A percentile compares a stretch with the other conserved stretches of the same genome.
Evolutionary conservation across 2,888 invertebrate species (phyloP).

Genomic region (Pandemis cinnamomeana): DNA sequence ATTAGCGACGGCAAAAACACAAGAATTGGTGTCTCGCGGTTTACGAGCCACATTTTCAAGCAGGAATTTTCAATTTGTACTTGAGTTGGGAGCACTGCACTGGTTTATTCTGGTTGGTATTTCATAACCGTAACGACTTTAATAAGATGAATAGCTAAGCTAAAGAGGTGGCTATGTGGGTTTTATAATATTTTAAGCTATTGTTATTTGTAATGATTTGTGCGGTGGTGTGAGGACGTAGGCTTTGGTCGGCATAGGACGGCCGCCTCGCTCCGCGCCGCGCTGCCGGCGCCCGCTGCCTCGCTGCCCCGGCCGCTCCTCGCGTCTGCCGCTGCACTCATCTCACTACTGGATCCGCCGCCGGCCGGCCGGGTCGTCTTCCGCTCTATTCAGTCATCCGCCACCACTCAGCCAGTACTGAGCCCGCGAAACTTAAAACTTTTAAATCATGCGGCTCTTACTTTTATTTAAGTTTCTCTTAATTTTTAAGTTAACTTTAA

Average conservation of each 20-base stretch:
- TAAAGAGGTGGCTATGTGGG: no score
- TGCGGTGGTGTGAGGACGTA: not conserved
- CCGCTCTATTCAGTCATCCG: not conserved
- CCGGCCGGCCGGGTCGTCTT: constrained; percentile 32
- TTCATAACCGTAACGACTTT: no score
- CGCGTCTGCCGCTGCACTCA: constrained; percentile 22
- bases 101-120: no score
- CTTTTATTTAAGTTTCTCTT: constrained; percentile 58
- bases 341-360: constrained; percentile 32
- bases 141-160: no score
- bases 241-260: not conserved
- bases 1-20: no score
- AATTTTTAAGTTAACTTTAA: constrained; percentile 53
- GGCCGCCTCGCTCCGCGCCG: not conserved
- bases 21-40: no score
- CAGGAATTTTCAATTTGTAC: no score
- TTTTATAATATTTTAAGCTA: no score
- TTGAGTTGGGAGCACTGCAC: no score
- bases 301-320: constrained; percentile 11
- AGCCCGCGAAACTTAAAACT: constrained; percentile 26
- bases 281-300: not conserved
- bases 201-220: not conserved
- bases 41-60: no score
- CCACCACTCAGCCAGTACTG: constrained; percentile 2
- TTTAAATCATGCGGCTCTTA: constrained; percentile 53